Conservation (phyloP, 2,888 invertebrate genomes). For the Ochropleura plecta region DNA sequence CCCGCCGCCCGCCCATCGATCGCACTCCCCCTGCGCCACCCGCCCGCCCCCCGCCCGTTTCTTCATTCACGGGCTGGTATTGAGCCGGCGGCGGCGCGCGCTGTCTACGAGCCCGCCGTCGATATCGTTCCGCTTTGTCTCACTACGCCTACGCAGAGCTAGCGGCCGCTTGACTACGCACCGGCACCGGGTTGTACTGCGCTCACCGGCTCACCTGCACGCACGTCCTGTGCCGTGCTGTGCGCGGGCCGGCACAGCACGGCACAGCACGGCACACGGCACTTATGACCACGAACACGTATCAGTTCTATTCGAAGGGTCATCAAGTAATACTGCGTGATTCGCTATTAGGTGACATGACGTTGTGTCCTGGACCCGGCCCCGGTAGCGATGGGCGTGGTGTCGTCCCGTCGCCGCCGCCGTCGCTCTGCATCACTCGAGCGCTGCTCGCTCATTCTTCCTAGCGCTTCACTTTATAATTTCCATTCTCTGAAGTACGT, state of each 20-base stretch:
- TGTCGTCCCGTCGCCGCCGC: not conserved
- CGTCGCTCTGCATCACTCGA: not conserved
- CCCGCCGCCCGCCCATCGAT: constrained; percentile 79
- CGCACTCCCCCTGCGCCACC: constrained; percentile 68
- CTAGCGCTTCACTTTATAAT: too few relatives aligned
- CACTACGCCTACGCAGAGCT: constrained; percentile 25
- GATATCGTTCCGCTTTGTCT: constrained; percentile 36
- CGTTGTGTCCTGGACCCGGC: not conserved
- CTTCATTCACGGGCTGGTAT: constrained; percentile 53
- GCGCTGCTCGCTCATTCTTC: not conserved
- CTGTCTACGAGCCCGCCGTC: constrained; percentile 29
- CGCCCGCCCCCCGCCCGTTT: constrained; percentile 67
- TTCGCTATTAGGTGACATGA: not conserved
- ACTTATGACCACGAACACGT: not conserved
- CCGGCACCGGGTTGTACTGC: not conserved
- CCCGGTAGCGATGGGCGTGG: too few relatives aligned
- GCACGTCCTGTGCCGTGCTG: not conserved
- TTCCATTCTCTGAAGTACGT: too few relatives aligned
- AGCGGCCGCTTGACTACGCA: not conserved
- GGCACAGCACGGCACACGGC: too few relatives aligned
- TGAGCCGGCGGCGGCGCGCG: constrained; percentile 51
- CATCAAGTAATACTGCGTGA: not conserved
- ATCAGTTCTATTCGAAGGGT: not conserved
- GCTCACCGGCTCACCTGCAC: not conserved
- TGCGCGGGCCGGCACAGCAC: not conserved